Evolutionary conservation across 2,797 vertebrate genomes (phyloP), one percentile per base, ranked within the genome.

Genomic region (Alcedo atthis): DNA sequence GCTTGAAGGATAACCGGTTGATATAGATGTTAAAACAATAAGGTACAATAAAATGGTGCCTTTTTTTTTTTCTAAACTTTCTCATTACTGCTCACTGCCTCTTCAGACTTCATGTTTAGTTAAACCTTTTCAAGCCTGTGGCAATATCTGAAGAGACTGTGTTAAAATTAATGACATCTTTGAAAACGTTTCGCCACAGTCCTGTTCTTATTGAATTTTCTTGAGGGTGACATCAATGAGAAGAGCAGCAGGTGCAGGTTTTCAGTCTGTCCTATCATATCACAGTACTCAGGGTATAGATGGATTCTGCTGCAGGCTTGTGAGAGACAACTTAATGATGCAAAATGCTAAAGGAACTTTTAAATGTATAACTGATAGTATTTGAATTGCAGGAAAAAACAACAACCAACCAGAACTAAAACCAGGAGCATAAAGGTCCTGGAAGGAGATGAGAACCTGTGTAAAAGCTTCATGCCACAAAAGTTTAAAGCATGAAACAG

Each of bases 111-210:
- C 49, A 42, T 32, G 35, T 85, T 86, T 70, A 86, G 64, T 76
- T 83, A 85, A 85, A 90, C 13, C 54, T 79, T 70, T 57, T 62
- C 45, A 85, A 71, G 77, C 73, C 87, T 70, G 33, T 45, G 81
- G 90, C 73, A 75, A 49, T 55, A 48, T 82, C 73, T 85, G 77
- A 80, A 45, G 28, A 88, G 63, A 45, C n/a, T 48, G 51, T 77
- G 58, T 66, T 87, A 82, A 92, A 92, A 88, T 81, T 88, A 92
- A 90, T 94, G 77, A 85, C 63, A 78, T 81, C 42, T 74, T 81
- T 64, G 46, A 69, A 84, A 94, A 77, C 1, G 1, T 73, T 89
- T 58, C 74, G 58, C 51, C 57, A 69, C 37, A 78, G 62, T 51
- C 58, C 37, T 61, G 55, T 55, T 78, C 7, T 69, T 85, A 84